Evolutionary conservation across 2,888 invertebrate genomes (phyloP), one percentile per base, ranked within the genome.

Genomic region (Stramonita haemastoma): DNA sequence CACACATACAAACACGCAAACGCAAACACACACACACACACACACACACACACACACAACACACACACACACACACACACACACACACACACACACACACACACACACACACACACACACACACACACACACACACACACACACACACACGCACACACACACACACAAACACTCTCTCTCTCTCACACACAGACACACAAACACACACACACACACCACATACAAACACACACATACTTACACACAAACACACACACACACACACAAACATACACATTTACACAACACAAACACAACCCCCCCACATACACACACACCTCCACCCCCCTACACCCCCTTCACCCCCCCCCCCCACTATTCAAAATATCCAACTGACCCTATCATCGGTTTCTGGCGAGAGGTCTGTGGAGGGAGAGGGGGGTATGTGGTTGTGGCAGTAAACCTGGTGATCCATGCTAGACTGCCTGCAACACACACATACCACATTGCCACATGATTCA

Each of bases 371-470:
- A 83, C 84, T 60, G 22, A 86, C 86, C 86, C 57, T 86, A 34
- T 86, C 86, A 2, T 86, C 86, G 8, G 86, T n/a, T 0, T 86
- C 86, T 11, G 86, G 86, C 22, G 57, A 57, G 32, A 60, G 60
- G 29, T 86, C 86, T 11, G 84, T 57, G 84, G 84, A 85, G 32
- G 86, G 2, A 8, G 86, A 15, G 86, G 86, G 66, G 34, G 66
- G 86, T 22, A 86, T 29, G 26, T 86, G 86, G 34, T 86, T 86
- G 29, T 32, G 66, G 22, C 86, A 86, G 86, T 66, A 86, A 29
- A 86, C 66, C 86, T 86, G 86, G 66, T 26, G 60, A 34, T 86
- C 86, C 86, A 86, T 86, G 86, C 66, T 66, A 29, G 29, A 32
- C 19, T 66, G 86, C 22, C 86, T 86, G 86, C 32, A 86, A 57